Conservation (phyloP, 2,797 vertebrate genomes). For the Salarias fasciatus region DNA sequence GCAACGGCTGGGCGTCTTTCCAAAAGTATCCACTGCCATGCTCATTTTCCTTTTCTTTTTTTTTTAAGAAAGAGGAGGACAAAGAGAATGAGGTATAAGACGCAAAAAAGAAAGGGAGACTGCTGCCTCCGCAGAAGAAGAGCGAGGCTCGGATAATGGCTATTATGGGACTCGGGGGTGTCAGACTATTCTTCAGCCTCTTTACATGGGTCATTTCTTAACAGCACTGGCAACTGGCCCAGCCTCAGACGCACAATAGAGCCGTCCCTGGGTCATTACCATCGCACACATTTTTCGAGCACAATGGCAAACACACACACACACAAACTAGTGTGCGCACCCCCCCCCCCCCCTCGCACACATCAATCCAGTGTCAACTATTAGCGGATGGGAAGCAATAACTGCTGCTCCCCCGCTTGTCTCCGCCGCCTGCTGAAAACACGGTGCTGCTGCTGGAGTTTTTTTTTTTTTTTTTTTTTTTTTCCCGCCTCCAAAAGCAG, state of each 20-base stretch:
- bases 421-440: neutral
- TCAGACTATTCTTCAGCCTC: constrained; percentile 59
- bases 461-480: constrained; percentile 5
- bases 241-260: constrained; percentile 65
- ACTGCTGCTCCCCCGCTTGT: neutral
- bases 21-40: constrained; percentile 45
- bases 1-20: constrained; percentile 53
- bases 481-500: neutral
- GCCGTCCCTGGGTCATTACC: constrained; percentile 61
- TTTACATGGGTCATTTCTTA: constrained; percentile 68
- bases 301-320: constrained; percentile 39
- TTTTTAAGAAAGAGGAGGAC: too few species aligned
- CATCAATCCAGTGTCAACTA: constrained; percentile 2
- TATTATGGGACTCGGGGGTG: constrained; percentile 56
- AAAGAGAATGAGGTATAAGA: constrained; percentile 6
- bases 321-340: neutral
- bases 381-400: constrained; percentile 21
- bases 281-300: constrained; percentile 35
- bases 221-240: constrained; percentile 57
- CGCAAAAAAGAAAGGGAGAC: constrained; percentile 23
- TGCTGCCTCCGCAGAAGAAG: constrained; percentile 43
- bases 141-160: constrained; percentile 29
- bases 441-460: too few species aligned
- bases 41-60: constrained; percentile 11
- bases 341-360: constrained; percentile 25